Percentiles rank a stretch among this genome's conserved stretches.
These are phyloP conservation scores for Caiman crocodilus DNA, from an alignment of 2,797 vertebrate genomes.

Conservation along the genomic window DNA sequence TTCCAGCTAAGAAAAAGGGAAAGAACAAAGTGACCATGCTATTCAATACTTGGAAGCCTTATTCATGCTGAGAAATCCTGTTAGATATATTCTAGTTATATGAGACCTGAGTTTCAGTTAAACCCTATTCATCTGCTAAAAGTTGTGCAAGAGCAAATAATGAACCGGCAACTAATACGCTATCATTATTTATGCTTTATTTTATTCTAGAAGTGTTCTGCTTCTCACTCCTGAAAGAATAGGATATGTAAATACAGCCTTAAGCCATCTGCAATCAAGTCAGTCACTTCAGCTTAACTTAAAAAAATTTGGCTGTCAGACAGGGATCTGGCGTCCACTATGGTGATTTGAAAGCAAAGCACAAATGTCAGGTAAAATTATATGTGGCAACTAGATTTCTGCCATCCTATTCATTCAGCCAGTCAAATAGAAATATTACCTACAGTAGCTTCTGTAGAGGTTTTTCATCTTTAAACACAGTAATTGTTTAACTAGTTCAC, in stretches of 20 bases:
- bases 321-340: constrained; percentile 43
- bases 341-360: constrained; percentile 63
- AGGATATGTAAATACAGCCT: constrained; percentile 55
- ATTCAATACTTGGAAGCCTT: background rate
- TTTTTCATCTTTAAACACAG: constrained; percentile 8
- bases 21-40: accelerated
- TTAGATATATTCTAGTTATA: background rate
- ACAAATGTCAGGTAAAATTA: constrained; percentile 62
- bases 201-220: background rate
- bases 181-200: constrained; percentile 17
- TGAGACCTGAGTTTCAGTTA: background rate
- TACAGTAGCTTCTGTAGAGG: constrained; percentile 25
- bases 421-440: constrained; percentile 23
- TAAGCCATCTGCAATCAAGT: constrained; percentile 37
- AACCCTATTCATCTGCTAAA: background rate
- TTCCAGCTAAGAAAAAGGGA: background rate
- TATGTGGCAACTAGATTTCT: constrained; percentile 26
- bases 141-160: constrained; percentile 5
- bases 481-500: constrained; percentile 9
- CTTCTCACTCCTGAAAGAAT: constrained; percentile 12
- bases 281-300: constrained; percentile 70
- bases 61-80: background rate
- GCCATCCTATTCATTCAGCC: constrained; percentile 38
- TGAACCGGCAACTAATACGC: constrained; percentile 12
- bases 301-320: constrained; percentile 66